These are phyloP conservation scores for Lepidocolaptes lacrymiger DNA, from an alignment of 2,797 vertebrate genomes.

Conservation along the genomic window DNA sequence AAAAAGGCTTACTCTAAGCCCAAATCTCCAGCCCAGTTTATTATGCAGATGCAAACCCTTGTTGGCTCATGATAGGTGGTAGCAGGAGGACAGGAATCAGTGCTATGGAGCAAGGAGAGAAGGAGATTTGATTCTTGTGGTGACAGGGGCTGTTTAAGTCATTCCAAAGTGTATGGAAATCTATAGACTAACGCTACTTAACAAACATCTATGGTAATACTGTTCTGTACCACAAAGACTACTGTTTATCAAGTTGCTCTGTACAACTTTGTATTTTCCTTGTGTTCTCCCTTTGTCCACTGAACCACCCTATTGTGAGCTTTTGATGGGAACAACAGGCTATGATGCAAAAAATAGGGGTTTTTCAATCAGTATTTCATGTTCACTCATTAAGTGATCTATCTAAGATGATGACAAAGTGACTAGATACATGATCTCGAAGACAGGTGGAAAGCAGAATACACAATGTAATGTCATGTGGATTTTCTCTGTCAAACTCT, in stretches of 20 bases:
- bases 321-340: background rate
- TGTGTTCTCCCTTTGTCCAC: background rate
- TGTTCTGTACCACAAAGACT: background rate
- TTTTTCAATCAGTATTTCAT: background rate
- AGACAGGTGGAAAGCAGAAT: background rate
- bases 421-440: background rate
- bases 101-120: background rate
- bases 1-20: background rate
- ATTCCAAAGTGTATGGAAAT: background rate
- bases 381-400: background rate
- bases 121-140: background rate
- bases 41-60: background rate
- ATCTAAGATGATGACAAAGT: background rate
- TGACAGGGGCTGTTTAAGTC: background rate
- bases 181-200: background rate
- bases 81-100: background rate
- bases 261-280: background rate
- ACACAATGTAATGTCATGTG: background rate
- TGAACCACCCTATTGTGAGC: background rate
- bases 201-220: background rate
- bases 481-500: background rate
- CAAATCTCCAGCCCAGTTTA: background rate
- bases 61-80: background rate
- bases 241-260: background rate
- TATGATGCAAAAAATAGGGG: background rate